Base-by-base conservation (phyloP, 2,113 vertebrate genomes). In the Dissostichus mawsoni region DNA sequence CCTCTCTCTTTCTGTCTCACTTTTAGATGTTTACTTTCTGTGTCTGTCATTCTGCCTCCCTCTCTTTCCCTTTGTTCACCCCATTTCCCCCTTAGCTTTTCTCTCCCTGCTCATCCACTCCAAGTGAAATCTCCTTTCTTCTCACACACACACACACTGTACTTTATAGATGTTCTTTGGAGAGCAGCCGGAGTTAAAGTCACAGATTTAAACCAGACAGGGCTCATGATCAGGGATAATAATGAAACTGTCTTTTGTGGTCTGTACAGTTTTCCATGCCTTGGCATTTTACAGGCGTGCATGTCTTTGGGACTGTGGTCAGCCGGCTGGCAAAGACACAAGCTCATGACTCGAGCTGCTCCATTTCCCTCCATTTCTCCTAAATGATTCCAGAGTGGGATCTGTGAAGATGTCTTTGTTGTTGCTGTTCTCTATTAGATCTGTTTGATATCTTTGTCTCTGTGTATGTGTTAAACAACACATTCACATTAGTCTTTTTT, bases 301-400 rank as follows among this genome's bases (percentile, higher is more conserved):
- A 83, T 92, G 91, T 81, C 89, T 93, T 78, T 83, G 84, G 83
- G 76, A 82, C 79, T 93, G 92, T 90, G 92, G 90, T 92, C 91
- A 90, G 74, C 61, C 80, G 36, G 36, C 36, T 90, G 88, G 87
- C 87, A 79, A 58, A 65, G 29, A 71, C 53, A 80, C 83, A 71
- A 82, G 70, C 83, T 77, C 85, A 82, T 84, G 84, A 85, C 65
- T 81, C 58, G 82, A 85, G 83, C 83, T 85, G 80, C 87, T 88
- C 61, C 79, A 36, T 81, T 90, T 87, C 63, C 79, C 65, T 80
- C 76, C 59, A 41, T 78, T 87, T 84, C 70, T 85, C 66, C 70
- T 72, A 53, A 86, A 85, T 87, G 58, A 76, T 89, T 91, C 69
- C 78, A 87, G 59, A 66, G 65, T 55, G 61, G 44, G 64, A 66